Evolutionary conservation across 2,113 vertebrate species (phyloP).

Genomic region (Chamaea fasciata): DNA sequence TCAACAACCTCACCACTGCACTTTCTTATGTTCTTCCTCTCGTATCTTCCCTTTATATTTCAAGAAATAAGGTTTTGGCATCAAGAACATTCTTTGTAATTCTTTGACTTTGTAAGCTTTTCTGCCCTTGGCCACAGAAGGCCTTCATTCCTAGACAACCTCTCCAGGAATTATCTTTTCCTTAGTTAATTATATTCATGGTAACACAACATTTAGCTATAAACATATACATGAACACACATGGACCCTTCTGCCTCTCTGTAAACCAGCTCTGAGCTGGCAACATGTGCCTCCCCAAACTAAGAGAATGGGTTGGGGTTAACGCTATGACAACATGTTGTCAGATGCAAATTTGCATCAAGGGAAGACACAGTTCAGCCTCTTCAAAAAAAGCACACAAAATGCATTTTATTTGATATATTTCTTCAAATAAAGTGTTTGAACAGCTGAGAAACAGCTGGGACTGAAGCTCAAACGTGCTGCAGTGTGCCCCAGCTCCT

Average conservation of each 20-base stretch:
- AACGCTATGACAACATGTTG: not conserved
- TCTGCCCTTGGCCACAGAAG: not conserved
- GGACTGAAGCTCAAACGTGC: not conserved
- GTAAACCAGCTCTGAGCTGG: not conserved
- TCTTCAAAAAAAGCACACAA: not conserved
- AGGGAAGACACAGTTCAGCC: not conserved
- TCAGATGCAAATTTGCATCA: not conserved
- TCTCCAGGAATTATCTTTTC: not conserved
- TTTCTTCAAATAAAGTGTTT: not conserved
- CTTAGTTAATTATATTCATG: not conserved
- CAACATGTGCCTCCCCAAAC: not conserved
- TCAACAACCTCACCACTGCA: not conserved
- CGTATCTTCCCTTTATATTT: not conserved
- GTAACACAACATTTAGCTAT: not conserved
- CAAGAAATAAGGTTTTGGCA: not conserved
- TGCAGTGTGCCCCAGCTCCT: not conserved
- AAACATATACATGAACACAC: not conserved
- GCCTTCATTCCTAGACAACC: not conserved
- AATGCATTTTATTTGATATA: not conserved
- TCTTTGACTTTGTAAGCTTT: not conserved
- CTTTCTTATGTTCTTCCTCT: not conserved
- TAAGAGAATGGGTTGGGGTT: not conserved
- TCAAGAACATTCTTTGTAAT: not conserved
- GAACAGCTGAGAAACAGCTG: not conserved
- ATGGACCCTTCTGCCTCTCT: not conserved